These are phyloP conservation scores for Salvelinus fontinalis DNA, from an alignment of 2,113 vertebrate species.

Conservation along the genomic window DNA sequence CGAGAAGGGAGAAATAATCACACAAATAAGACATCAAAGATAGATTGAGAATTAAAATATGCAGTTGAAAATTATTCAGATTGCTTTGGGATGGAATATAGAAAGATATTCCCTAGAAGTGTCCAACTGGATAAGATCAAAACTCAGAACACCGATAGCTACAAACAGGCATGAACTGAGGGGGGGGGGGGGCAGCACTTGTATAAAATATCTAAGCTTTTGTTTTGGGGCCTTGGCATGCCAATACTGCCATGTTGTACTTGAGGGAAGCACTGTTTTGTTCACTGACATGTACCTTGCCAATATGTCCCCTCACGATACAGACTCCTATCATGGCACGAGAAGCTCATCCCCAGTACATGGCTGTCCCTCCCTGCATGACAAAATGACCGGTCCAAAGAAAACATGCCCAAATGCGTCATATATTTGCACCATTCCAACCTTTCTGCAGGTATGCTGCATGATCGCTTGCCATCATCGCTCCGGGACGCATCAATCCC, in stretches of 20 bases:
- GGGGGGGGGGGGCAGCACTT: too few relatives aligned
- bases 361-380: background rate
- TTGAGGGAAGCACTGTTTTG: conserved; percentile 46
- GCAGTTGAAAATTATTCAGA: conserved; percentile 74
- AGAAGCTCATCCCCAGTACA: background rate
- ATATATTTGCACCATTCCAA: conserved; percentile 18
- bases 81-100: conserved; percentile 71
- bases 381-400: conserved; percentile 15
- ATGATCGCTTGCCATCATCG: background rate
- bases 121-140: conserved; percentile 73
- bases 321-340: conserved; percentile 49
- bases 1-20: conserved; percentile 70
- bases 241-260: conserved; percentile 32
- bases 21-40: conserved; percentile 84
- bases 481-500: conserved; percentile 18
- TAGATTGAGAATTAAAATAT: conserved; percentile 78
- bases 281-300: conserved; percentile 42
- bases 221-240: conserved; percentile 51
- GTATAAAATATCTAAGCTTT: too few relatives aligned
- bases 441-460: conserved; percentile 13
- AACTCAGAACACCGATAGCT: conserved; percentile 51
- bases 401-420: conserved; percentile 50
- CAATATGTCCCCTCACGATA: conserved; percentile 51
- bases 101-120: conserved; percentile 79
- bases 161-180: conserved; percentile 9